phyloP scores from a whole-genome alignment of 2,888 invertebrate genomes.

The Caenorhabditis sp. region DNA sequence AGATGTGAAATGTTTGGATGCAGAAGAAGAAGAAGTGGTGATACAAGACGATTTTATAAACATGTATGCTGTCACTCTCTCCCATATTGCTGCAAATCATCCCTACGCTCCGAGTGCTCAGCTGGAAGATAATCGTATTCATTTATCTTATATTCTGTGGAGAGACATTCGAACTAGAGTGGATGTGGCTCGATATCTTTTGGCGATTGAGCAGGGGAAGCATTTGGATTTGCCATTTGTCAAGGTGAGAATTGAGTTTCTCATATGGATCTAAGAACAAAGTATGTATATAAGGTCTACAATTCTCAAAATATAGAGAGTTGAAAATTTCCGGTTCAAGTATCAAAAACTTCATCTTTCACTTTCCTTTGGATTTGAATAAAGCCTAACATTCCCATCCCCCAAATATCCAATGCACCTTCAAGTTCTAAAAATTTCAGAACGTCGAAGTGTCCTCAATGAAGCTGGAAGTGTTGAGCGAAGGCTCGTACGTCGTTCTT shows the following conservation, averaged over 20 bases:
- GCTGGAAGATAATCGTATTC: conserved; percentile 93
- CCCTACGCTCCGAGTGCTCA: conserved; percentile 88
- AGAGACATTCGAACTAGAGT: conserved; percentile 88
- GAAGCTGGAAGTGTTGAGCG: conserved; percentile 90
- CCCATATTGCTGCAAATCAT: conserved; percentile 84
- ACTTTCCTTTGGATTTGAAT: too few species aligned
- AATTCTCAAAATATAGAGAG: neutral
- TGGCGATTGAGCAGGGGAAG: conserved; percentile 90
- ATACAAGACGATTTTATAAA: conserved; percentile 88
- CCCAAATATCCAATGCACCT: too few species aligned
- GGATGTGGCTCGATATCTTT: conserved; percentile 89
- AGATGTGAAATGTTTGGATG: conserved; percentile 1
- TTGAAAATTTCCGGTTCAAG: too few species aligned
- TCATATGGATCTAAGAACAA: too few species aligned
- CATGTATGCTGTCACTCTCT: conserved; percentile 88
- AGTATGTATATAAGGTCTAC: neutral
- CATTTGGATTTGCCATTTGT: conserved; percentile 88
- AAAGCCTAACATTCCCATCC: too few species aligned
- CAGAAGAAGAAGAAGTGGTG: conserved; percentile 84
- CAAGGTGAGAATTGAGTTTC: conserved; percentile 64
- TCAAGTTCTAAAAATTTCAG: conserved; percentile 84
- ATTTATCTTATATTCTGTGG: conserved; percentile 87
- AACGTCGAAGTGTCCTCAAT: conserved; percentile 93
- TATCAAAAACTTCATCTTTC: too few species aligned
- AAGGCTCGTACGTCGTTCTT: conserved; percentile 90